phyloP scores from a whole-genome alignment of 2,797 vertebrate genomes.

The Vultur gryphus region DNA sequence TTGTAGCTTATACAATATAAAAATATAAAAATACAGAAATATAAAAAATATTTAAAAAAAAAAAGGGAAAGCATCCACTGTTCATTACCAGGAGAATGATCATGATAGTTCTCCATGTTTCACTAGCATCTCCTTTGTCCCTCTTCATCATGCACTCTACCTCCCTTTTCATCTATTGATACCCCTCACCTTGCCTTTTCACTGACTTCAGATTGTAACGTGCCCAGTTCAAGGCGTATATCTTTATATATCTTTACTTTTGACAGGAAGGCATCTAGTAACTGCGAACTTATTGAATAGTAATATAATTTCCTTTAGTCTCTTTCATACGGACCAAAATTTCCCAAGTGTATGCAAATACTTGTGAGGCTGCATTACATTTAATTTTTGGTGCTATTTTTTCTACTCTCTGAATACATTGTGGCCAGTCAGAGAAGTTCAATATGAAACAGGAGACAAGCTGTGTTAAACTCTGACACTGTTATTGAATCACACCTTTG shows the following conservation, averaged over 20 bases:
- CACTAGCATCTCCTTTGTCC: neutral
- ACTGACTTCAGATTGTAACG: neutral
- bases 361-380: fast-evolving
- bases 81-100: neutral
- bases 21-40: neutral
- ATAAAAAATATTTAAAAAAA: too few relatives aligned
- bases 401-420: neutral
- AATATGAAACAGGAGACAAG: neutral
- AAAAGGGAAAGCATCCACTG: neutral
- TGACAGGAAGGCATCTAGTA: neutral
- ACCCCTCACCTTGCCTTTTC: neutral
- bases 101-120: neutral
- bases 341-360: neutral
- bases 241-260: neutral
- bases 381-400: neutral
- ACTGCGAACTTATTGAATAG: neutral
- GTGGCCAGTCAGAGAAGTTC: neutral
- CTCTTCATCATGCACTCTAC: neutral
- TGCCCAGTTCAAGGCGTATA: neutral
- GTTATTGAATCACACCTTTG: neutral
- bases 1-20: neutral
- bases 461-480: neutral
- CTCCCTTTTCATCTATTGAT: neutral
- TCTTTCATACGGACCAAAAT: neutral
- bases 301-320: neutral